Conservation (phyloP, 2,797 vertebrate species). For the Tapirus indicus region DNA sequence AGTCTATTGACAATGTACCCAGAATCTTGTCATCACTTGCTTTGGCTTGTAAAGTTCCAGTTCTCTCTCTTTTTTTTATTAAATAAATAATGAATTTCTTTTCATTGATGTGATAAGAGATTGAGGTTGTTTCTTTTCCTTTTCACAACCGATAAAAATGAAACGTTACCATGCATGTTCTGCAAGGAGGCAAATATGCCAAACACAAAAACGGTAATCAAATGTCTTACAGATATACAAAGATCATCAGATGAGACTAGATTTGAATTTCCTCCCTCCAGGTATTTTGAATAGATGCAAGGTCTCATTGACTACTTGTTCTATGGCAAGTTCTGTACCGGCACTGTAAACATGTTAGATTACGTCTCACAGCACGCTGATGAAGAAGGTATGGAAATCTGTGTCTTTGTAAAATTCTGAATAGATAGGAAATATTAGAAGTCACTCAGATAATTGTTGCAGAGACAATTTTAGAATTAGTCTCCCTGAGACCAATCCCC, state of each 20-base stretch:
- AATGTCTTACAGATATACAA: neutral
- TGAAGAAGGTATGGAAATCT: neutral
- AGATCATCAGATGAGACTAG: neutral
- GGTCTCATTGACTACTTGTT: neutral
- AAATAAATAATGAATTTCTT: neutral
- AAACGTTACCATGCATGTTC: neutral
- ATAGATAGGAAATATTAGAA: neutral
- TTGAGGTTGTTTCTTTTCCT: neutral
- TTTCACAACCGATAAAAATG: neutral
- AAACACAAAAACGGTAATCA: neutral
- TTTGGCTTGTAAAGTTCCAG: neutral
- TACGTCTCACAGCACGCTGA: neutral
- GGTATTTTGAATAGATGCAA: neutral
- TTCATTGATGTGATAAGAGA: neutral
- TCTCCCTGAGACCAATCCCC: neutral
- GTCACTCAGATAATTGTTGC: neutral
- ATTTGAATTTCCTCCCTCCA: neutral
- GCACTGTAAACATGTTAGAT: neutral
- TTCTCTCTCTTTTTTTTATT: neutral
- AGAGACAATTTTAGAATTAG: neutral
- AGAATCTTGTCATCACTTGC: neutral
- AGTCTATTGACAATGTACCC: neutral
- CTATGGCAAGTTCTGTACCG: neutral
- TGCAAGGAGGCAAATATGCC: neutral
- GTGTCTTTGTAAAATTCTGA: neutral